A percentile compares a stretch with the other conserved stretches of the same genome.
These are phyloP conservation scores for Gnathonemus echidnorhynchus DNA, from an alignment of 2,113 vertebrate species.

Conservation along the genomic window DNA sequence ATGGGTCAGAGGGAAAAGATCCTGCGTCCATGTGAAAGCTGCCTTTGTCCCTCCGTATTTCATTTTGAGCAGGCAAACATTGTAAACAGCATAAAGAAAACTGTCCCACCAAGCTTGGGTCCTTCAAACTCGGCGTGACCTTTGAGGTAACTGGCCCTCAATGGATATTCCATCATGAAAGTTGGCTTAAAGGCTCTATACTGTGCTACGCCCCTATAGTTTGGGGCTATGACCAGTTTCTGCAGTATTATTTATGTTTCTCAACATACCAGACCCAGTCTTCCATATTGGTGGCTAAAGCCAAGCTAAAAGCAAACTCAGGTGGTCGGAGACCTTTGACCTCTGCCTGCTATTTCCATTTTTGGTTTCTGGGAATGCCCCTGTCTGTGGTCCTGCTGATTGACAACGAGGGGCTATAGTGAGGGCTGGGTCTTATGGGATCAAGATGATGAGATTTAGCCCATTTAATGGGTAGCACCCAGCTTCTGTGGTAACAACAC, in stretches of 20 bases:
- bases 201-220: background rate
- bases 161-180: background rate
- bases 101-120: constrained; percentile 29
- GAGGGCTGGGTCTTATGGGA: background rate
- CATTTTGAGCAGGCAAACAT: constrained; percentile 45
- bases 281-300: background rate
- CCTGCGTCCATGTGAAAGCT: constrained; percentile 46
- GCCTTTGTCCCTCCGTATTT: constrained; percentile 44
- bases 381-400: background rate
- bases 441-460: background rate
- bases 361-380: background rate
- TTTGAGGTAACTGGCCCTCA: constrained; percentile 34
- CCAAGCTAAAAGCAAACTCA: background rate
- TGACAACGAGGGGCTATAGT: background rate
- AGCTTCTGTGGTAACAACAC: background rate
- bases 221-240: background rate
- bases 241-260: background rate
- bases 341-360: background rate
- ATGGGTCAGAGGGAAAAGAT: constrained; percentile 45
- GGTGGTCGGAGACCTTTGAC: background rate
- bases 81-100: constrained; percentile 42
- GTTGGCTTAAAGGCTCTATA: background rate
- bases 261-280: background rate
- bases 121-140: constrained; percentile 30
- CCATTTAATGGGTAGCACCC: background rate